Conservation (phyloP, 2,113 vertebrate species). For the Oostethus manadensis region DNA sequence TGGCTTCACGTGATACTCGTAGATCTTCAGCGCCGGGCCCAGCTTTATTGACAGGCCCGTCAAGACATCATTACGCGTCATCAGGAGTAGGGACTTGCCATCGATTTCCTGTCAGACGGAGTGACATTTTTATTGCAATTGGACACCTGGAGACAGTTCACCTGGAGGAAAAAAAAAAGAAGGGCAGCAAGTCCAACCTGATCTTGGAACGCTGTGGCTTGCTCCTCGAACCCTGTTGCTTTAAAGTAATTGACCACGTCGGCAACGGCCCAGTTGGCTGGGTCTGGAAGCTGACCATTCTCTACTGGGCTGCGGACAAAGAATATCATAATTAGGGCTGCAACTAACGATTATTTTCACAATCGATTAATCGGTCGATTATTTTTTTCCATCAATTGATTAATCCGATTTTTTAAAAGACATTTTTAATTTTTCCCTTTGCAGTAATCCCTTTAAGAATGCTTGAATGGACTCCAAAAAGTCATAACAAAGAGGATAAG, state of each 20-base stretch:
- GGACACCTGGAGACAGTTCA: background rate
- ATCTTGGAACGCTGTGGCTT: constrained; percentile 92
- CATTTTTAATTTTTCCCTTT: no score
- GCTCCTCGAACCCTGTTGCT: constrained; percentile 94
- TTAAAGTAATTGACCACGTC: constrained; percentile 97
- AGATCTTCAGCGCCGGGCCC: constrained; percentile 97
- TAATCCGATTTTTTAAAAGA: no score
- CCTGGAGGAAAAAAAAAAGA: background rate
- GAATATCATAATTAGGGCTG: no score
- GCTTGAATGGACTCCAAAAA: no score
- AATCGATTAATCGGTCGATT: no score
- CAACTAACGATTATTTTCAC: no score
- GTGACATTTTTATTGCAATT: constrained; percentile 32
- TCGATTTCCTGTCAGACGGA: constrained; percentile 86
- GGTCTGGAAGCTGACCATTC: constrained; percentile 87
- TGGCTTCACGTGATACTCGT: constrained; percentile 96
- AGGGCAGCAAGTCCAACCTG: constrained; percentile 76
- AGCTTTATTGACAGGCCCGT: constrained; percentile 98
- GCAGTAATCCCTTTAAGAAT: no score
- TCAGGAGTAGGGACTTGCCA: constrained; percentile 94
- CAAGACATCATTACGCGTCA: constrained; percentile 97
- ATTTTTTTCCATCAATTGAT: no score
- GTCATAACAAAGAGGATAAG: no score
- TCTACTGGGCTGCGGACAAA: constrained; percentile 69
- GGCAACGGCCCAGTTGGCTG: constrained; percentile 89